phyloP scores from a whole-genome alignment of 2,888 invertebrate genomes.

The Conomelus anceps region DNA sequence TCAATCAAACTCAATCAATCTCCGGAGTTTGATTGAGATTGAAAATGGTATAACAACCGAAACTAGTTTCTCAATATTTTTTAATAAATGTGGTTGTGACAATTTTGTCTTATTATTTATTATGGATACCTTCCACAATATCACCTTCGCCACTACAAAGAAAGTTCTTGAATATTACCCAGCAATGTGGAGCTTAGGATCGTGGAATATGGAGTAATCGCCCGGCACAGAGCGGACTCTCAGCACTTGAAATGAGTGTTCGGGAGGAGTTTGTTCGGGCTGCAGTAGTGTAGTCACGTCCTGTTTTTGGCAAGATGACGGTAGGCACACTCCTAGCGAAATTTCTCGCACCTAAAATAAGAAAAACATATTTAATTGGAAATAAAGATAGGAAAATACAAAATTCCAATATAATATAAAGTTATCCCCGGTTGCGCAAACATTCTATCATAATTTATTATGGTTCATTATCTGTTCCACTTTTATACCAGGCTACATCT shows the following conservation, averaged over 20 bases:
- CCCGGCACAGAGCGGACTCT: conserved; percentile 64
- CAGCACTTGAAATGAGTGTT: conserved; percentile 47
- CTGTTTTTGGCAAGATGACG: conserved; percentile 56
- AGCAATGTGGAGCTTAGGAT: conserved; percentile 59
- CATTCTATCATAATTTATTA: too few relatives aligned
- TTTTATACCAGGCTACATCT: too few relatives aligned
- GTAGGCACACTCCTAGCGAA: conserved; percentile 70
- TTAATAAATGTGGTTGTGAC: too few relatives aligned
- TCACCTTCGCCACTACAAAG: not conserved
- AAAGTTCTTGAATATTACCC: conserved; percentile 46
- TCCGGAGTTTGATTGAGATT: too few relatives aligned
- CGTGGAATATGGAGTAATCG: conserved; percentile 53
- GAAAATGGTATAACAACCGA: too few relatives aligned
- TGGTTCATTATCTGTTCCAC: too few relatives aligned
- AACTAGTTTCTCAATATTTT: too few relatives aligned
- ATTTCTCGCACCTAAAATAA: conserved; percentile 56
- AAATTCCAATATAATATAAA: too few relatives aligned
- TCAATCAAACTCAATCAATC: too few relatives aligned
- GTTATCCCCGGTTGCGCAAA: too few relatives aligned
- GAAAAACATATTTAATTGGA: too few relatives aligned
- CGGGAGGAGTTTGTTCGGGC: conserved; percentile 32
- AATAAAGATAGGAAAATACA: too few relatives aligned
- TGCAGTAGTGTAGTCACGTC: conserved; percentile 55
- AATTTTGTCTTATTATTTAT: not conserved
- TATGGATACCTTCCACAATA: not conserved